Evolutionary conservation across 1,140 invertebrate genomes (phyloP).

Genomic region (Ceratina calcarata): DNA sequence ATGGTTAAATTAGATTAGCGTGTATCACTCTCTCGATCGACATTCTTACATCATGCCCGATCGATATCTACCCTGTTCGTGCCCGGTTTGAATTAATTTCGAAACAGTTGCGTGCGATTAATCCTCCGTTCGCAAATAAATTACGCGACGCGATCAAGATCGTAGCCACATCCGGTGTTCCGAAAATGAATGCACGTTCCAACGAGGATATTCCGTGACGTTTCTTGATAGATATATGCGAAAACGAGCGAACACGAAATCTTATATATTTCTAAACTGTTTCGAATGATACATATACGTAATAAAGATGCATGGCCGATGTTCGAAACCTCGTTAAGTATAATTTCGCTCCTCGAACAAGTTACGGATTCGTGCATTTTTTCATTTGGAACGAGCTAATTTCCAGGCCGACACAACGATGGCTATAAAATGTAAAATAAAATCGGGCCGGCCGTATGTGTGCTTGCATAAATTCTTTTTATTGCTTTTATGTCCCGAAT

Average conservation of each 20-base stretch:
- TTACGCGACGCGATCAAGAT: conserved; percentile 18
- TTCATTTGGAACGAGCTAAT: neutral
- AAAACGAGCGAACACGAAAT: conserved; percentile 36
- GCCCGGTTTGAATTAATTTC: conserved; percentile 35
- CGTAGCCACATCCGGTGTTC: neutral
- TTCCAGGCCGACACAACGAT: neutral
- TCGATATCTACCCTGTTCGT: conserved; percentile 5
- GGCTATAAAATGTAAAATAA: conserved; percentile 8
- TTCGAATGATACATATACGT: neutral
- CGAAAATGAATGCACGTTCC: neutral
- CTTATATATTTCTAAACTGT: conserved; percentile 40
- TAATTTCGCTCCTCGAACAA: neutral
- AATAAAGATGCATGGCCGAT: too few relatives aligned
- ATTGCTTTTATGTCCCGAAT: conserved; percentile 4
- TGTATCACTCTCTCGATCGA: conserved; percentile 24
- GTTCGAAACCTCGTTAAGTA: neutral
- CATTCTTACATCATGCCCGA: conserved; percentile 19
- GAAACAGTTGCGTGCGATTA: conserved; percentile 17
- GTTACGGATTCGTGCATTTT: neutral
- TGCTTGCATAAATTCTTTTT: conserved; percentile 27
- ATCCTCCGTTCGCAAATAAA: conserved; percentile 8
- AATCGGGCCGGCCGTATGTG: neutral
- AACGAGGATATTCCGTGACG: neutral
- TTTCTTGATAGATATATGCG: conserved; percentile 13
- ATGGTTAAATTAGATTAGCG: neutral